phyloP scores from a whole-genome alignment of 2,113 vertebrate genomes.

The Oryzias javanicus region DNA sequence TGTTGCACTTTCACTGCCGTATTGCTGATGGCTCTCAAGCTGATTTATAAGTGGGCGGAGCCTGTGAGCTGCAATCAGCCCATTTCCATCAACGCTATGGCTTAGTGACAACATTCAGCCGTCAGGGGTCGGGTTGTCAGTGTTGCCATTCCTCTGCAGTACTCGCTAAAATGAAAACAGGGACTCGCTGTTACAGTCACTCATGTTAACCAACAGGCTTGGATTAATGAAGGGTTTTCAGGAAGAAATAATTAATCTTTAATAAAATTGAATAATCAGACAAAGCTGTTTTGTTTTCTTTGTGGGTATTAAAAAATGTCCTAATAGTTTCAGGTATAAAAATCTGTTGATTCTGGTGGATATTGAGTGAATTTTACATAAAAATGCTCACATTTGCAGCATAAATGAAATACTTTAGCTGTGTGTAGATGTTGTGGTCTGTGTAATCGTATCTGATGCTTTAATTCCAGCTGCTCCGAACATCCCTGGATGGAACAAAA shows the following conservation, averaged over 20 bases:
- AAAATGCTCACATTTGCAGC: too few species aligned
- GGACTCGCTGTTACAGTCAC: constrained; percentile 25
- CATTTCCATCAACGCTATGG: constrained; percentile 70
- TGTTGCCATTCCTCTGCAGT: constrained; percentile 41
- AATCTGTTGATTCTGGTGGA: too few species aligned
- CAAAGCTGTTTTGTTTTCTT: neutral
- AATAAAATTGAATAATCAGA: too few species aligned
- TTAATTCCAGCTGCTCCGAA: constrained; percentile 56
- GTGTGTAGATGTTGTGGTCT: constrained; percentile 10
- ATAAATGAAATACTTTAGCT: constrained; percentile 7
- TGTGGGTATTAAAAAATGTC: too few species aligned
- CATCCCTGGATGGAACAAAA: constrained; percentile 53
- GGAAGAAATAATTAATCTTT: neutral
- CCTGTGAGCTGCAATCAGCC: constrained; percentile 62
- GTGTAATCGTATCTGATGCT: constrained; percentile 13
- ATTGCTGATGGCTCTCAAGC: constrained; percentile 48
- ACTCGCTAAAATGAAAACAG: constrained; percentile 35
- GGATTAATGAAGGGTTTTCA: constrained; percentile 11
- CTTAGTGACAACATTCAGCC: constrained; percentile 72
- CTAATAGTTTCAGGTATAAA: too few species aligned
- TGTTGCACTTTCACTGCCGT: constrained; percentile 34
- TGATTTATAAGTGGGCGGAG: constrained; percentile 66
- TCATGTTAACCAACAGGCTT: constrained; percentile 12
- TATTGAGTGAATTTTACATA: too few species aligned
- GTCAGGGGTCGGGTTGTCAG: constrained; percentile 65